Conservation (phyloP, 1,140 invertebrate genomes). For the Colletes gigas region DNA sequence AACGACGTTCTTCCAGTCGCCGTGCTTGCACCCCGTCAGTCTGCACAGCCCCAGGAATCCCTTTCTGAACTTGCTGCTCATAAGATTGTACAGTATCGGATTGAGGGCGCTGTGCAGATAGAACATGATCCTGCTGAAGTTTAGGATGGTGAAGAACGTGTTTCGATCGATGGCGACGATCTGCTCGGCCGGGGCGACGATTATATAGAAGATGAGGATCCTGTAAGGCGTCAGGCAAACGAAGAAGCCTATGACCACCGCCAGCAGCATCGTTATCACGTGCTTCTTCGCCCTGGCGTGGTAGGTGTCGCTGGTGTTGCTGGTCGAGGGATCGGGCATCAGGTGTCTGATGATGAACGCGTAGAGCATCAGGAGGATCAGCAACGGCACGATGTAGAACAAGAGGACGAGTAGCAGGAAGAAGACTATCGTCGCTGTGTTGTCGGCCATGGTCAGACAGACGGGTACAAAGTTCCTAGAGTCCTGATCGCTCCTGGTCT, state of each 20-base stretch:
- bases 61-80: conserved; percentile 91
- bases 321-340: conserved; percentile 84
- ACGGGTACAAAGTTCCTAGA: conserved; percentile 81
- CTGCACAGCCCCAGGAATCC: conserved; percentile 87
- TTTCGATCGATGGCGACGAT: conserved; percentile 85
- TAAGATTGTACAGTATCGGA: conserved; percentile 91
- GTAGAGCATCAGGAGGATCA: conserved; percentile 89
- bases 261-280: conserved; percentile 90
- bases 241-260: conserved; percentile 93
- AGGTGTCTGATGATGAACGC: conserved; percentile 89
- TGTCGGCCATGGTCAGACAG: conserved; percentile 86
- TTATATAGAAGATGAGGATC: conserved; percentile 90
- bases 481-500: conserved; percentile 80
- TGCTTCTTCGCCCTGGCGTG: conserved; percentile 85
- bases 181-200: conserved; percentile 84
- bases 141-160: conserved; percentile 89
- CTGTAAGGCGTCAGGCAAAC: conserved; percentile 92
- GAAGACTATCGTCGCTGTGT: conserved; percentile 87
- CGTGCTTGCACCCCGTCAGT: conserved; percentile 64
- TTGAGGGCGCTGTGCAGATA: conserved; percentile 93
- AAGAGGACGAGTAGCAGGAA: conserved; percentile 86
- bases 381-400: conserved; percentile 89
- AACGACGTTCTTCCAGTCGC: conserved; percentile 81
- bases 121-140: conserved; percentile 91
- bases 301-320: conserved; percentile 84